Conservation (phyloP, 2,888 invertebrate species). For the Leptogaster cylindrica region DNA sequence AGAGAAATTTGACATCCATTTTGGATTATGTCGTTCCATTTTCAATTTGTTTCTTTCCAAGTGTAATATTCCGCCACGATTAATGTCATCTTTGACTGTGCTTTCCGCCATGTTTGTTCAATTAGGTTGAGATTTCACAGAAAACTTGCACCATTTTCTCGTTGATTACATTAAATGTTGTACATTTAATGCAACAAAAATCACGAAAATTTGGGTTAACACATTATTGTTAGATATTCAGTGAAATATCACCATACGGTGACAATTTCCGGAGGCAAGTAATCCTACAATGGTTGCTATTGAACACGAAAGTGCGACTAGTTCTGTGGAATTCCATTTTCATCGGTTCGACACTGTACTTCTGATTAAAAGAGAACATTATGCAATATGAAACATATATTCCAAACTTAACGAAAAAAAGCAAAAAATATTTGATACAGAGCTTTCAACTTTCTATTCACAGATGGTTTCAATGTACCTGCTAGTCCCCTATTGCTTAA, state of each 20-base stretch:
- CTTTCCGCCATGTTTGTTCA: constrained; percentile 32
- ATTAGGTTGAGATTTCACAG: not conserved
- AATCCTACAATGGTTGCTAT: constrained; percentile 52
- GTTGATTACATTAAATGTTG: constrained; percentile 21
- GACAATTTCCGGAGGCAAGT: constrained; percentile 46
- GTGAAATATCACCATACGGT: constrained; percentile 21
- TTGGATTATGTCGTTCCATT: constrained; percentile 44
- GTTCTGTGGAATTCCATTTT: constrained; percentile 44
- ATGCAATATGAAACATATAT: constrained; percentile 8
- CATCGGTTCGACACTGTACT: constrained; percentile 9
- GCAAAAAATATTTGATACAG: no score
- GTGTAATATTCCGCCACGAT: constrained; percentile 19
- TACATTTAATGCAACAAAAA: not conserved
- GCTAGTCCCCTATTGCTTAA: no score
- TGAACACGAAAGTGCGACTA: constrained; percentile 55
- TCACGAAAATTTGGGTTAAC: constrained; percentile 6
- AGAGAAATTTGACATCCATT: constrained; percentile 45
- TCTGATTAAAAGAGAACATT: constrained; percentile 2
- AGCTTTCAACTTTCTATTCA: no score
- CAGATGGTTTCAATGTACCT: no score
- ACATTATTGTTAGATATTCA: constrained; percentile 18
- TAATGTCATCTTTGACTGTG: constrained; percentile 18
- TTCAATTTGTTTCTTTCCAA: constrained; percentile 22
- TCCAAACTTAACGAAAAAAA: constrained; percentile 39
- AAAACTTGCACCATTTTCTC: constrained; percentile 29